Percentiles rank a stretch among this genome's conserved stretches.
phyloP scores from a whole-genome alignment of 2,888 invertebrate genomes.

The Drosophila mettleri region DNA sequence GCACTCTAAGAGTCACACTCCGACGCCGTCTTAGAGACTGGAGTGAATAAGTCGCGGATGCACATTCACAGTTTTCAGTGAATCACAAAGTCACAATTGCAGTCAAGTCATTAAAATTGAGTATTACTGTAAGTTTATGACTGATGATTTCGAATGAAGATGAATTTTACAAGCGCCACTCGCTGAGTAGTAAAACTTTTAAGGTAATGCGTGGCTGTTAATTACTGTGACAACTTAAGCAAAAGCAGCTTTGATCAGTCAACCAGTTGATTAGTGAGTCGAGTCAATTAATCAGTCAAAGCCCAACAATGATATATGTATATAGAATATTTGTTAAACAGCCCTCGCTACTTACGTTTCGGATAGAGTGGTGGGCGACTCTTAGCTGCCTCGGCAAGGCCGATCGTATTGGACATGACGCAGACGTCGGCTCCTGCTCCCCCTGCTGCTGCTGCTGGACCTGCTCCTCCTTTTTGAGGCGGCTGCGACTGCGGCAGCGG shows the following conservation, averaged over 20 bases:
- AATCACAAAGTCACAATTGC: background rate
- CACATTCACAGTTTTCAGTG: background rate
- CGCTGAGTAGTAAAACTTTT: background rate
- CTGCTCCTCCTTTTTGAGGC: constrained; percentile 45
- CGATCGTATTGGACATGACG: constrained; percentile 43
- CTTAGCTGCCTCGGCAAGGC: constrained; percentile 46
- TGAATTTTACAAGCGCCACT: too few species aligned
- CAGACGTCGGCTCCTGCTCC: constrained; percentile 24
- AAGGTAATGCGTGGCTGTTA: background rate
- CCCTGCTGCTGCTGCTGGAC: constrained; percentile 1
- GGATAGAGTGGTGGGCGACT: constrained; percentile 76
- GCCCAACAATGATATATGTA: background rate
- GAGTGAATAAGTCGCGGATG: background rate
- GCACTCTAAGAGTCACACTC: background rate
- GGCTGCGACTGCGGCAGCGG: constrained; percentile 57
- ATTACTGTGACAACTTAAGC: background rate
- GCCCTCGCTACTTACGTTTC: constrained; percentile 69
- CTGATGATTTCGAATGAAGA: too few species aligned
- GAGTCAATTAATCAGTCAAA: too few species aligned
- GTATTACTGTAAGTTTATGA: background rate
- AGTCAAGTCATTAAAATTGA: background rate
- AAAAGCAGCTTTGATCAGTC: background rate
- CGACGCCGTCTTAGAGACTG: background rate
- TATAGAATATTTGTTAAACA: background rate
- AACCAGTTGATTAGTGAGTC: background rate